Conservation (phyloP, 2,797 vertebrate genomes). For the Diplodus sargus region DNA sequence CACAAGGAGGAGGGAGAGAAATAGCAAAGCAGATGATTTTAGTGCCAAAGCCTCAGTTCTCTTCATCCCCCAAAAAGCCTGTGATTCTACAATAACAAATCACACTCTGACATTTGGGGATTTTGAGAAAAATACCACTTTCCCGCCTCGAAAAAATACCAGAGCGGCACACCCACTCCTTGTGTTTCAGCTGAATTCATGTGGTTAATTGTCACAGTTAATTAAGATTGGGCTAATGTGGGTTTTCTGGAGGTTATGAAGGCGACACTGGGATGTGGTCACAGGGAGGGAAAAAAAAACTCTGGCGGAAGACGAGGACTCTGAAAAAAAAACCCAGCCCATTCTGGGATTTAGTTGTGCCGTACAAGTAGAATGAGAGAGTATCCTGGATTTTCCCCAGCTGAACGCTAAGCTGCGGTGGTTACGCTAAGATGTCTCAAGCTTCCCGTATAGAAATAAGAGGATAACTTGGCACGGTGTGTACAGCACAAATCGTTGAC, state of each 20-base stretch:
- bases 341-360: conserved; percentile 64
- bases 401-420: conserved; percentile 64
- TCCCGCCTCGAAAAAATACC: conserved; percentile 53
- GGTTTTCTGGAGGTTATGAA: conserved; percentile 60
- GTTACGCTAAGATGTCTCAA: conserved; percentile 62
- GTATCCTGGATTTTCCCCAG: conserved; percentile 71
- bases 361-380: conserved; percentile 60
- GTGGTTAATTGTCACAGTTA: conserved; percentile 73
- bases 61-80: conserved; percentile 34
- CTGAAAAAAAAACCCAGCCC: conserved; percentile 44
- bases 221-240: conserved; percentile 69
- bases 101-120: conserved; percentile 62
- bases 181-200: conserved; percentile 48
- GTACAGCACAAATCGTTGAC: conserved; percentile 61
- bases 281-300: conserved; percentile 27
- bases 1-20: conserved; percentile 17
- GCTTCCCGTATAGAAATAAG: conserved; percentile 66
- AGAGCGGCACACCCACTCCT: conserved; percentile 54
- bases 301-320: conserved; percentile 54
- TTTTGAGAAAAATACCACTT: conserved; percentile 64
- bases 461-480: conserved; percentile 64
- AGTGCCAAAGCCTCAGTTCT: conserved; percentile 59
- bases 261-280: conserved; percentile 67
- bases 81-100: conserved; percentile 63
- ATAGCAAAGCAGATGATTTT: conserved; percentile 35